Base-by-base conservation (phyloP, 2,113 vertebrate genomes). In the Grammatotria lemairii region DNA sequence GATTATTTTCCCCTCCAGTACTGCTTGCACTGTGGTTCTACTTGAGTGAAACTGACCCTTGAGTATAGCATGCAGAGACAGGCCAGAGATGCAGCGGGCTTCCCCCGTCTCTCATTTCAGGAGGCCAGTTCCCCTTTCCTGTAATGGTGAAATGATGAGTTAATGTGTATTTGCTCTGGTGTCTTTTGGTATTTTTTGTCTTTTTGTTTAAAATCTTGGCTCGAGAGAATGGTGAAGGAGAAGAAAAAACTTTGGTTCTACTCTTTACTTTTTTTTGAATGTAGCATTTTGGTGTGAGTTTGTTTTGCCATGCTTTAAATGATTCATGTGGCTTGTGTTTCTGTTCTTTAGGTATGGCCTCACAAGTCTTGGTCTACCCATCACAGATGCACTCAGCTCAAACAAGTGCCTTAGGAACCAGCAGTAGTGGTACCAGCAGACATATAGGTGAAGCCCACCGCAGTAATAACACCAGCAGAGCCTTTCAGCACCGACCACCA, bases 341-440 rank as follows among this genome's bases (percentile, higher is more conserved):
- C 2, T 23, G 81, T 65, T 10, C 60, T 86, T 14, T 26, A 99
- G 98, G 98, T 97, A 99, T 99, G 98, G 98, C 97, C 98, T 98
- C 97, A 98, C 97, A 99, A 97, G 97, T 99, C 96, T 97, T 98
- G 97, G 97, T 98, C 94, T 98, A 97, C 96, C 98, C 98, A 98
- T 97, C 97, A 91, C 98, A 98, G 95, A 96, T 98, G 97, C 98
- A 98, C 98, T 97, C 98, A 97, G 97, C 97, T 96, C 98, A 98
- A 96, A 98, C 97, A 98, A 99, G 98, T 99, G 98, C 98, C 98
- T 99, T 99, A 94, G 92, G 90, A 95, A 93, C 86, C 84, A 93
- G 88, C 97, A 98, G 86, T 97, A 97, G 97, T 91, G 97, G 87
- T 84, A 92, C 97, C 96, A 98, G 98, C 97, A 98, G 97, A 97